Evolutionary conservation across 2,113 vertebrate genomes (phyloP), one percentile per base, ranked within the genome.

Genomic region (Hymenochirus boettgeri): DNA sequence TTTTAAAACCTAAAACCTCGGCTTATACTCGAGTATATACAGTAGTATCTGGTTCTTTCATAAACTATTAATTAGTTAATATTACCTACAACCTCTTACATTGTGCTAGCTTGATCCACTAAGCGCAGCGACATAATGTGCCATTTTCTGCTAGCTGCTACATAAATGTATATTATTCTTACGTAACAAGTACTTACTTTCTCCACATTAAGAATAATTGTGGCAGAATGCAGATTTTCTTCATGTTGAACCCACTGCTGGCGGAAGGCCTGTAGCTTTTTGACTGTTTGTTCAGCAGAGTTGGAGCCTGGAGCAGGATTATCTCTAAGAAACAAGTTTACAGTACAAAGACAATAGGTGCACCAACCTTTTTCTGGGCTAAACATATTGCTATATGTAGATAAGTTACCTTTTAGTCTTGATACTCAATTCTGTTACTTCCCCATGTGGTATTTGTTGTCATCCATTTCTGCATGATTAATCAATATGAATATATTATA

Each of bases 211-310:
- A 73, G 74, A 2, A 66, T 64, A 42, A 74, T 77, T 57, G 79
- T 80, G 19, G 21, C 73, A 53, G 78, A 77, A 77, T 17, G 72
- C 77, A 64, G 65, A 51, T 65, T 73, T 33, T 51, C 64, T 7
- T 65, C 74, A 12, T 75, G 76, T 37, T 79, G 78, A 62, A 86
- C 58, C 87, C 89, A 91, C 53, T 51, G 61, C 67, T 80, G 89
- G 71, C 67, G 84, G 81, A 94, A 92, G 35, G 76, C 74, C 69
- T 92, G 88, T 55, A 96, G 74, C 71, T 86, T 86, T 72, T 83
- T 84, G 24, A 90, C 92, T 65, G 87, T 80, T 23, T 63, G 39
- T 83, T 93, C 92, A 46, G 91, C 90, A 73, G 86, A 85, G 77
- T 73, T 85, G 45, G 65, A 80, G 74, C 77, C 73, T 11, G 75